Conservation (phyloP, 2,888 invertebrate species). For the Mesodorylaimus sp. region DNA sequence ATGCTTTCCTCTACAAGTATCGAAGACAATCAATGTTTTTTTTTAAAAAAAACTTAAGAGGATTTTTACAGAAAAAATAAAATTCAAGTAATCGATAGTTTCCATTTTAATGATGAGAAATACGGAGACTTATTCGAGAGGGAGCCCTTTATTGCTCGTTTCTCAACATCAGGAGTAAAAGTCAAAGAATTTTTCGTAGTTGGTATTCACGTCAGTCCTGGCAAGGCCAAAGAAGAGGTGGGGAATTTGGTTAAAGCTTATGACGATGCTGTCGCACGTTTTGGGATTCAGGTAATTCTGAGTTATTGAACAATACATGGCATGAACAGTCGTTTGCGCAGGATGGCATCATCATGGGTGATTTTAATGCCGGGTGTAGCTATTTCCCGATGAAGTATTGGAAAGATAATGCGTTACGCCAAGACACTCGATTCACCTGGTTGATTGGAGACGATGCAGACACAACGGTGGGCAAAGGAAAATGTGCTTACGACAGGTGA, state of each 20-base stretch:
- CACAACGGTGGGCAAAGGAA: conserved; percentile 23
- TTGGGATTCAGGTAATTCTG: conserved; percentile 4
- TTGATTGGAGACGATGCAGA: conserved; percentile 25
- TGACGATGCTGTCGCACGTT: neutral
- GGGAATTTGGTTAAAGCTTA: neutral
- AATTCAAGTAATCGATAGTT: neutral
- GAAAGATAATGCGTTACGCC: conserved; percentile 16
- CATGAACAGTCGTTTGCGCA: conserved; percentile 16
- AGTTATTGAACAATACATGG: conserved; percentile 11
- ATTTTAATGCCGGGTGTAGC: conserved; percentile 30
- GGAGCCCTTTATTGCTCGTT: conserved; percentile 21
- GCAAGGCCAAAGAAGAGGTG: conserved; percentile 19
- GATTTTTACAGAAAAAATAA: too few species aligned
- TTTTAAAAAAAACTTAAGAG: too few species aligned
- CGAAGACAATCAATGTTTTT: neutral
- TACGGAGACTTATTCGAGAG: conserved; percentile 20
- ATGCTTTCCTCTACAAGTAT: conserved; percentile 28
- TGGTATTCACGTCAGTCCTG: conserved; percentile 21
- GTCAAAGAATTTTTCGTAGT: conserved; percentile 13
- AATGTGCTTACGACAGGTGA: conserved; percentile 29
- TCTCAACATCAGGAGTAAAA: conserved; percentile 12
- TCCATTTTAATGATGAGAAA: conserved; percentile 11
- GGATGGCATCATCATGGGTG: conserved; percentile 28
- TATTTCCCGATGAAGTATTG: conserved; percentile 20
- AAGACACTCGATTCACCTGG: conserved; percentile 24